Evolutionary conservation across 2,888 invertebrate species (phyloP), one percentile per base, ranked within the genome.

Genomic region (Dioctria linearis): DNA sequence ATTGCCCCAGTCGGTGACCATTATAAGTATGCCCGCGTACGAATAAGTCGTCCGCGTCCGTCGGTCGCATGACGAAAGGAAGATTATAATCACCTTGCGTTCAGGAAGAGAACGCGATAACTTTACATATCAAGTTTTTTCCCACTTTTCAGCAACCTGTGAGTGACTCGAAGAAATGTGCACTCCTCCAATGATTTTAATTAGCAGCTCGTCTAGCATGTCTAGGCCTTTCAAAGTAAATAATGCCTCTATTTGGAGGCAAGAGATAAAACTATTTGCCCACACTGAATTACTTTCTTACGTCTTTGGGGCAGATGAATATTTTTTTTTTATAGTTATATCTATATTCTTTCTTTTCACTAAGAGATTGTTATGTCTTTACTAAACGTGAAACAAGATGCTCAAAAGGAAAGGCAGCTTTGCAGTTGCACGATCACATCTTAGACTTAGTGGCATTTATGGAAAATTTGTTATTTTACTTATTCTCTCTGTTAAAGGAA

Each of bases 391-490:
- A 75, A 75, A 75, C 75, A 75, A 75, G 75, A 75, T 75, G 75
- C 75, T 75, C 75, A 75, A 75, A 75, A 43, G 75, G 75, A 75
- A 75, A 75, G 75, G 59, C 61, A 75, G 61, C 61, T 25, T 25
- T 57, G 57, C 75, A 61, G 71, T 71, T 51, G 75, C 75, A 75
- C 75, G 75, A 75, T 75, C 75, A 61, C 75, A 75, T 75, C 75
- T 49, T 25, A 25, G 25, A 25, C 25, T 25, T 54, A 39, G 75
- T 59, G 75, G 75, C 75, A 75, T 75, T 75, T 75, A 75, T 75
- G 75, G 75, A 75, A 75, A 75, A 75, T 75, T 75, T 75, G 75
- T 75, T 75, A 75, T 75, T 75, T 75, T 75, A 75, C 75, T 25
- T 75, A 75, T 75, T 75, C 75, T 75, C 75, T 75, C 42, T 59